Evolutionary conservation across 2,113 vertebrate species (phyloP).

Genomic region (Porphyrio hochstetteri): DNA sequence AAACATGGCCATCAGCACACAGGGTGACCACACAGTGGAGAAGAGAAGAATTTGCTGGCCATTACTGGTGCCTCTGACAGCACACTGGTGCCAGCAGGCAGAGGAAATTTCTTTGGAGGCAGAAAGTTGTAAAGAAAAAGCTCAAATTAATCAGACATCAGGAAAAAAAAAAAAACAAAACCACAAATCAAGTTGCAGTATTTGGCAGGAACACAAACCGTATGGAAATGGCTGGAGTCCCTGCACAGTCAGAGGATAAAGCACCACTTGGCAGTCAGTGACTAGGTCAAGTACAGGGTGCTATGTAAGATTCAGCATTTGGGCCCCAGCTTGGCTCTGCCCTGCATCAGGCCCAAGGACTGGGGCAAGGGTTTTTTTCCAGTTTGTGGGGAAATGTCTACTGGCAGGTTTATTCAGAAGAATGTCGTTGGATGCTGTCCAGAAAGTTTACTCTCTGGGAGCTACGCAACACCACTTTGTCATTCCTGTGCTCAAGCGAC

Average conservation of each 20-base stretch:
- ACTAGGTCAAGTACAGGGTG: neutral
- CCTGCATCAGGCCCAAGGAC: neutral
- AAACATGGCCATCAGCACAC: neutral
- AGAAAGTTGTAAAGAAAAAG: neutral
- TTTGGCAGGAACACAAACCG: neutral
- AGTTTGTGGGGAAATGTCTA: neutral
- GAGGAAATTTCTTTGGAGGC: neutral
- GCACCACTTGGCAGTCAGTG: accelerated
- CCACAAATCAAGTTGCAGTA: neutral
- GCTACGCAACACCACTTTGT: neutral
- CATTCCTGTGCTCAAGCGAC: neutral
- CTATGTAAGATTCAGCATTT: neutral
- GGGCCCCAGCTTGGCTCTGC: neutral
- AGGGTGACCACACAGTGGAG: neutral
- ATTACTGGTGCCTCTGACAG: accelerated
- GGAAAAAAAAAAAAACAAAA: neutral
- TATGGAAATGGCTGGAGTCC: neutral
- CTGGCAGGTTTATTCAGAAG: neutral
- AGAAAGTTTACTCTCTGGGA: neutral
- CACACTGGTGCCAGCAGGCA: neutral
- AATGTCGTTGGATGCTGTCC: neutral
- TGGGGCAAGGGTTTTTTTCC: accelerated
- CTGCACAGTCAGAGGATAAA: neutral
- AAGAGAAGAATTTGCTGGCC: neutral
- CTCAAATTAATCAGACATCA: neutral